Conservation (phyloP, 2,888 invertebrate species). For the Pheosia gnoma region DNA sequence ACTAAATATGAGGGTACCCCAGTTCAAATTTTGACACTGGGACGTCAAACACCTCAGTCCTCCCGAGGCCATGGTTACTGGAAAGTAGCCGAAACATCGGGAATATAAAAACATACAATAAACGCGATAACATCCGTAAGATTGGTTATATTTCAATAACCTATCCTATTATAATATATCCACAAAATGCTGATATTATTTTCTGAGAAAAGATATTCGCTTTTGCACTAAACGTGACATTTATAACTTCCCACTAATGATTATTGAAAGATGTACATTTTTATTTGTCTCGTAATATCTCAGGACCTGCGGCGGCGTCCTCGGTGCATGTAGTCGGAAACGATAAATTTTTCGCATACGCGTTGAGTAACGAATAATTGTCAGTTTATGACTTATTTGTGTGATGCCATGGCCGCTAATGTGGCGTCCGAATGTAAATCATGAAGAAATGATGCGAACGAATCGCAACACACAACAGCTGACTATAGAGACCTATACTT, state of each 20-base stretch:
- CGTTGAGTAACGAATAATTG: slow-evolving; percentile 66
- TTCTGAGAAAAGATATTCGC: background rate
- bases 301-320: slow-evolving; percentile 4
- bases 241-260: slow-evolving; percentile 4
- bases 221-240: slow-evolving; percentile 5
- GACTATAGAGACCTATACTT: background rate
- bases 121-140: no score
- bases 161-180: background rate
- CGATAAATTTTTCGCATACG: slow-evolving; percentile 66
- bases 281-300: slow-evolving; percentile 4
- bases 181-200: slow-evolving; percentile 3
- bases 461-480: slow-evolving; percentile 1
- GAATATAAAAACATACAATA: no score
- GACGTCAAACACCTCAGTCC: no score
- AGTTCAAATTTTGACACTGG: no score
- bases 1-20: no score
- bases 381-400: slow-evolving; percentile 72
- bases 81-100: no score
- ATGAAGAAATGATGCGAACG: slow-evolving; percentile 36
- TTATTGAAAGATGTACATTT: slow-evolving; percentile 6
- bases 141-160: no score
- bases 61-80: no score
- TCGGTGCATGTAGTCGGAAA: slow-evolving; percentile 64
- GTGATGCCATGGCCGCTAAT: slow-evolving; percentile 54
- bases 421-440: slow-evolving; percentile 59